Percentiles rank a stretch among this genome's conserved stretches.
phyloP scores from a whole-genome alignment of 2,888 invertebrate species.

The Drepanosiphum platanoidis region DNA sequence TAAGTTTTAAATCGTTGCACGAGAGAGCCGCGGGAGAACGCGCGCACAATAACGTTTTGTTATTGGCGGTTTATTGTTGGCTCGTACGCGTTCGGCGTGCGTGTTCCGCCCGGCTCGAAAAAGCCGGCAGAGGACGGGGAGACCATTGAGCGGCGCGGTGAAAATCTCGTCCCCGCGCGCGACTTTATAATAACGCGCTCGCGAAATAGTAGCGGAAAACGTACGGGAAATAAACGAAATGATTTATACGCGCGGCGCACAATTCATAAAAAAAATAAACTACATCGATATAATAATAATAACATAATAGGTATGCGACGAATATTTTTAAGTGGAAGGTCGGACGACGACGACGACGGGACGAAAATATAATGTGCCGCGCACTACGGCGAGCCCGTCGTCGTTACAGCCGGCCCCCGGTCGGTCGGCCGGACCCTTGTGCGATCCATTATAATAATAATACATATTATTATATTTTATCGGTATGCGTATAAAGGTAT shows the following conservation, averaged over 20 bases:
- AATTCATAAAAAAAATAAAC: neutral
- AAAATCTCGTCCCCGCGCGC: conserved; percentile 13
- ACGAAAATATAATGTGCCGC: neutral
- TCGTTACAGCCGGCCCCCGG: conserved; percentile 21
- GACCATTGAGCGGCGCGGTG: conserved; percentile 35
- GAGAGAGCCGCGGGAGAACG: neutral
- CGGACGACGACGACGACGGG: too few species aligned
- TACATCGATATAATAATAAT: conserved; percentile 4
- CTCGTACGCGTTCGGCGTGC: neutral
- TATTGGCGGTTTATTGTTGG: neutral
- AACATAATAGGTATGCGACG: conserved; percentile 14
- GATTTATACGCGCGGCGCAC: conserved; percentile 32
- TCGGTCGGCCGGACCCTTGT: conserved; percentile 8
- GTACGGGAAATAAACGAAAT: conserved; percentile 35
- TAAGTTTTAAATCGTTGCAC: neutral
- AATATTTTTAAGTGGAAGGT: conserved; percentile 47
- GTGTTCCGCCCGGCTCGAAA: too few species aligned
- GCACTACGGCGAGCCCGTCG: neutral
- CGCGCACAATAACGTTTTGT: neutral
- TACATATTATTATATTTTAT: neutral
- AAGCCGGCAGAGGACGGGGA: neutral
- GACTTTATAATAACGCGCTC: too few species aligned
- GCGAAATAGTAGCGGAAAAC: conserved; percentile 17
- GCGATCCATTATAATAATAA: conserved; percentile 42
- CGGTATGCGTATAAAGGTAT: neutral